A percentile compares a stretch with the other conserved stretches of the same genome.
Evolutionary conservation across 2,888 invertebrate species (phyloP).

Genomic region (Laspeyria flexula): DNA sequence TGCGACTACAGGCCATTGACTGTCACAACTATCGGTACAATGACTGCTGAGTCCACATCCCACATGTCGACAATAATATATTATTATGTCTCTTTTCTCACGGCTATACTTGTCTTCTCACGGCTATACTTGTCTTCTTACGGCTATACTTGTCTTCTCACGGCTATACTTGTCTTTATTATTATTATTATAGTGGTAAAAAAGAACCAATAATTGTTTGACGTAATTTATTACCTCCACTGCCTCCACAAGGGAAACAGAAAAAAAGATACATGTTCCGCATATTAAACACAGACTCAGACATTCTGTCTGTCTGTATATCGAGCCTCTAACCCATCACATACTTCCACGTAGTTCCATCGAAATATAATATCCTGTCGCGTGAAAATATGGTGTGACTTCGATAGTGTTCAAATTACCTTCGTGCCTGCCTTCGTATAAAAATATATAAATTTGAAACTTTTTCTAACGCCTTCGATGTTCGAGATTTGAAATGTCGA

Average conservation of each 20-base stretch:
- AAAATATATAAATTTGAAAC: background rate
- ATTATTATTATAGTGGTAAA: too few relatives aligned
- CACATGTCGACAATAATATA: too few relatives aligned
- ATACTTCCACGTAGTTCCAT: conserved; percentile 39
- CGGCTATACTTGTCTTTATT: too few relatives aligned
- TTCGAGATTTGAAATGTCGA: background rate
- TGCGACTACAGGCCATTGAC: too few relatives aligned
- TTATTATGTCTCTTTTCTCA: too few relatives aligned
- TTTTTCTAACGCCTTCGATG: background rate
- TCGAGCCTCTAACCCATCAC: conserved; percentile 1
- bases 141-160: too few relatives aligned
- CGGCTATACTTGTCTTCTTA: too few relatives aligned
- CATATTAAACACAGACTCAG: conserved; percentile 29
- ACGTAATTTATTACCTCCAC: conserved; percentile 19
- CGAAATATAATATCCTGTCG: conserved; percentile 41
- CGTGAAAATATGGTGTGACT: conserved; percentile 15
- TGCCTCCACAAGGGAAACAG: conserved; percentile 27
- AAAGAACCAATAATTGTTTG: background rate
- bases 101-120: too few relatives aligned
- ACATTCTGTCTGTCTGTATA: conserved; percentile 6
- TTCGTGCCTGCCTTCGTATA: background rate
- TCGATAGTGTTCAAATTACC: conserved; percentile 4
- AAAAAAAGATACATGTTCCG: conserved; percentile 29
- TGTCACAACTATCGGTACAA: too few relatives aligned
- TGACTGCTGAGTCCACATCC: too few relatives aligned